A percentile compares a stretch with the other conserved stretches of the same genome.
These are phyloP conservation scores for Osmerus eperlanus DNA, from an alignment of 2,113 vertebrate species.

Conservation along the genomic window DNA sequence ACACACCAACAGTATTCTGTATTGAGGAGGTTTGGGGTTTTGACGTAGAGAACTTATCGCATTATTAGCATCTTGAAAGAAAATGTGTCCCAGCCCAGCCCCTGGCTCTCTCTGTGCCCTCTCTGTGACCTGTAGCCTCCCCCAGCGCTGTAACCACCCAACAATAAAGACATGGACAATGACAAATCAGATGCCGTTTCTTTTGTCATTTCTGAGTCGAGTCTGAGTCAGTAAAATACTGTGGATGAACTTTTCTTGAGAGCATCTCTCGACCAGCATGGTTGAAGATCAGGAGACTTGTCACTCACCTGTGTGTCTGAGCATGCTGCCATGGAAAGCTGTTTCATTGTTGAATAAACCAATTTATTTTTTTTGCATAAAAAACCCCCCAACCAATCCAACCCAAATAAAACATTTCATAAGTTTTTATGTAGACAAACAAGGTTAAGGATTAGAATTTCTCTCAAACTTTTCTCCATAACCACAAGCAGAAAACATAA, in stretches of 20 bases:
- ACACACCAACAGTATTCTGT: background rate
- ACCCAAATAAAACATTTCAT: background rate
- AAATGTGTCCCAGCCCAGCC: background rate
- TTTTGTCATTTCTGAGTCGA: background rate
- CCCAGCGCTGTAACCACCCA: background rate
- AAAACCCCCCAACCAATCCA: background rate
- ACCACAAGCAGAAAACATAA: slow-evolving; percentile 16
- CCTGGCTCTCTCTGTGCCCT: too few relatives aligned
- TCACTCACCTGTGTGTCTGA: too few relatives aligned
- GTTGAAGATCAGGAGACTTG: too few relatives aligned
- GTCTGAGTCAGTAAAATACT: background rate
- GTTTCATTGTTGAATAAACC: background rate
- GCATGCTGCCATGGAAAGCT: too few relatives aligned
- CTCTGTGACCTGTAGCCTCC: background rate
- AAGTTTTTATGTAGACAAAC: background rate
- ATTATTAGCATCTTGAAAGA: background rate
- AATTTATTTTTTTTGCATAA: background rate
- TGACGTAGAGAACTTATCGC: background rate
- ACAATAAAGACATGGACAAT: background rate
- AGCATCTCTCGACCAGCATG: too few relatives aligned
- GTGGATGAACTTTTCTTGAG: background rate
- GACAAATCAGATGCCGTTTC: background rate
- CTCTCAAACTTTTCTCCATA: background rate
- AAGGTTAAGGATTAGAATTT: too few relatives aligned
- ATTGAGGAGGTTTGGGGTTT: background rate